These are phyloP conservation scores for Spinibarbus caldwelli DNA, from an alignment of 2,797 vertebrate species.

Conservation along the genomic window DNA sequence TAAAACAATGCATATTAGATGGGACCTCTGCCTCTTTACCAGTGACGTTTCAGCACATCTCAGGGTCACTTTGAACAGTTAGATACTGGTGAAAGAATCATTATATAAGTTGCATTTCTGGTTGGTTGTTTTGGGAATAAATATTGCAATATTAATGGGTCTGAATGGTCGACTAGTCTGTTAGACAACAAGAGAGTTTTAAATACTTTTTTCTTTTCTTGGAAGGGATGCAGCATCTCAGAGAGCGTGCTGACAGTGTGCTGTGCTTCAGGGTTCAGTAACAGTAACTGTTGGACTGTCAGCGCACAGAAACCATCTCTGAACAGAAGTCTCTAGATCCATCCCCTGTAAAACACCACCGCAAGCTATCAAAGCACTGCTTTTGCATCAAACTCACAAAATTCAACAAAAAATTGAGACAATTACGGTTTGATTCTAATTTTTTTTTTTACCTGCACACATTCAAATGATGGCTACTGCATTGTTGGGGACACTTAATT, in stretches of 20 bases:
- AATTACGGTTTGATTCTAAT: background rate
- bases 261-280: background rate
- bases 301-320: background rate
- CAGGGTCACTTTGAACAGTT: background rate
- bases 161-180: background rate
- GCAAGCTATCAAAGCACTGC: conserved; percentile 12
- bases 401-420: background rate
- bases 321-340: background rate
- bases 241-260: conserved; percentile 12
- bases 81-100: background rate
- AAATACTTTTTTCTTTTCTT: background rate
- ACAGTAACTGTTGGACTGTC: conserved; percentile 23
- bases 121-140: background rate
- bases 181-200: background rate
- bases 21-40: background rate
- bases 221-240: background rate
- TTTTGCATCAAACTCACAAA: background rate
- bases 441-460: background rate
- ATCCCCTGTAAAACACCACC: background rate
- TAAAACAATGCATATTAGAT: background rate
- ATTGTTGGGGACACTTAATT: no score
- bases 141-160: background rate
- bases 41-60: background rate
- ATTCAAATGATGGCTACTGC: background rate
- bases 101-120: background rate